phyloP scores from a whole-genome alignment of 2,888 invertebrate genomes.

The Coelopa pilipes region DNA sequence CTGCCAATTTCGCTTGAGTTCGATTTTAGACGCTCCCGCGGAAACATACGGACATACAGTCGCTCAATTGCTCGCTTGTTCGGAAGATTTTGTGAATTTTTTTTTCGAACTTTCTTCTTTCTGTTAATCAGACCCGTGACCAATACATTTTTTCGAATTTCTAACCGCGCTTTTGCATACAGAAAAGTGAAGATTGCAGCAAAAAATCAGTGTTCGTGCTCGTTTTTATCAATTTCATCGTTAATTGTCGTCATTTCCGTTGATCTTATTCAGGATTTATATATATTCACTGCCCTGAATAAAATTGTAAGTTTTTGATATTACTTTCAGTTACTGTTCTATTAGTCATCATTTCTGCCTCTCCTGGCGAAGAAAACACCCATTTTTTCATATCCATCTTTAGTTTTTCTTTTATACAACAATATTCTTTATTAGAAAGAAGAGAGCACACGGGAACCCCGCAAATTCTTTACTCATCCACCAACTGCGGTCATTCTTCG shows the following conservation, averaged over 20 bases:
- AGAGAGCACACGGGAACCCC: background rate
- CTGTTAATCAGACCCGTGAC: too few relatives aligned
- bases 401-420: background rate
- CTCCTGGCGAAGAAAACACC: background rate
- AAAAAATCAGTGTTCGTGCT: background rate
- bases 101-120: background rate
- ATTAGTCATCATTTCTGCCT: background rate
- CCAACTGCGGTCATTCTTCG: too few relatives aligned
- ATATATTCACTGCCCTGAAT: background rate
- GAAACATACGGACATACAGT: slow-evolving; percentile 30
- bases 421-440: background rate
- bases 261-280: background rate
- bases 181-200: background rate
- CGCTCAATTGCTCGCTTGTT: background rate
- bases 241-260: background rate
- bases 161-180: background rate
- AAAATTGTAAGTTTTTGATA: background rate
- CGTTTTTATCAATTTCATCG: background rate
- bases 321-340: background rate
- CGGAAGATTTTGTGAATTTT: background rate
- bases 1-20: slow-evolving; percentile 47
- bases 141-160: background rate
- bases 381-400: background rate
- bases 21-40: slow-evolving; percentile 47
- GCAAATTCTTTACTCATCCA: background rate